Evolutionary conservation across 2,797 vertebrate species (phyloP).

Genomic region (Sebastes jordani): DNA sequence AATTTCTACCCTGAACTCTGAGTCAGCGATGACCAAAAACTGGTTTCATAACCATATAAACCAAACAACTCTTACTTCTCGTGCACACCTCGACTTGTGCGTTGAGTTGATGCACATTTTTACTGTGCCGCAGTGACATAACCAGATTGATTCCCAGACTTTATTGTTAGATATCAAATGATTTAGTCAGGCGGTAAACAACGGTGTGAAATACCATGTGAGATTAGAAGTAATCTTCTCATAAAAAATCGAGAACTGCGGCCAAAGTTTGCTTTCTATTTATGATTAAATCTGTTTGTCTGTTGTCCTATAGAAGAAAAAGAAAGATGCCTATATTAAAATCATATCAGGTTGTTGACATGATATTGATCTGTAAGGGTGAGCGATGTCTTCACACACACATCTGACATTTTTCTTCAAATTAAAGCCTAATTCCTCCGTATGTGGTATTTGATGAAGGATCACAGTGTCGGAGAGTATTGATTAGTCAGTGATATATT

Average conservation of each 20-base stretch:
- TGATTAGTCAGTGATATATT: neutral
- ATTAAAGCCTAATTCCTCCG: slow-evolving; percentile 7
- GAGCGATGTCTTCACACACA: neutral
- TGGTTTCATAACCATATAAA: slow-evolving; percentile 42
- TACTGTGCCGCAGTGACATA: neutral
- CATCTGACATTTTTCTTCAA: slow-evolving; percentile 19
- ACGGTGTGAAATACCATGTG: neutral
- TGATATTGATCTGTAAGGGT: neutral
- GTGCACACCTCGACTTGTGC: neutral
- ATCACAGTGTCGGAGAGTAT: neutral
- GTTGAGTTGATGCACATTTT: neutral
- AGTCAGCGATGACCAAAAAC: slow-evolving; percentile 11
- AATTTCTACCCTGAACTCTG: slow-evolving; percentile 28
- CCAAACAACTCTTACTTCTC: slow-evolving; percentile 28
- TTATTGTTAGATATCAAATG: neutral
- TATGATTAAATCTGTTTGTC: neutral
- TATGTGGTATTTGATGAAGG: neutral
- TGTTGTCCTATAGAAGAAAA: neutral
- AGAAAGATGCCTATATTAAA: neutral
- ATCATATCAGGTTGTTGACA: neutral
- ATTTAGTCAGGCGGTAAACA: neutral
- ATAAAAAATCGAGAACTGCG: neutral
- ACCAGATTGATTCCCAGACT: neutral
- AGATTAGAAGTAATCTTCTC: neutral
- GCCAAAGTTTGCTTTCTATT: neutral